Evolutionary conservation across 2,797 vertebrate genomes (phyloP).

Genomic region (Artibeus lituratus): DNA sequence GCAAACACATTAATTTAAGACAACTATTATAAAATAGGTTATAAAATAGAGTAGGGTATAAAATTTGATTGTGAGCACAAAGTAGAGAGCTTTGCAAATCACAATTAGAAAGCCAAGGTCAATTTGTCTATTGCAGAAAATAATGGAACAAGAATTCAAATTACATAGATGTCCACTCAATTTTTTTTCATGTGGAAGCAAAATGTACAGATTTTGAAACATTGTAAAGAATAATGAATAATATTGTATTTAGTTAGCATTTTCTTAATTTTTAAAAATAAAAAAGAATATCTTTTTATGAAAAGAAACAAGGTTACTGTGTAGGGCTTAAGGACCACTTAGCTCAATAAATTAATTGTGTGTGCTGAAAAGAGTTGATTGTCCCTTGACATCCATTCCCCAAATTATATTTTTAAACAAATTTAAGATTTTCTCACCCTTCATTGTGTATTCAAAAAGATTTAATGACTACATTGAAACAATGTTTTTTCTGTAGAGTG

Average conservation of each 20-base stretch:
- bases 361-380: background rate
- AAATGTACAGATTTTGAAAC: constrained; percentile 68
- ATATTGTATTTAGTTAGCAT: constrained; percentile 44
- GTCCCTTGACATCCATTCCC: background rate
- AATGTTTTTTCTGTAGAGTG: background rate
- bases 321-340: background rate
- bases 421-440: background rate
- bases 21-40: constrained; percentile 58
- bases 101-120: constrained; percentile 67
- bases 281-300: constrained; percentile 28
- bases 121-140: constrained; percentile 51
- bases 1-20: constrained; percentile 66
- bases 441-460: background rate
- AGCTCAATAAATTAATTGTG: background rate
- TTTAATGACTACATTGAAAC: background rate
- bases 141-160: constrained; percentile 64
- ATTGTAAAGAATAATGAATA: constrained; percentile 35
- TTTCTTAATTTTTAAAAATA: constrained; percentile 44
- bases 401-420: background rate
- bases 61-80: constrained; percentile 70
- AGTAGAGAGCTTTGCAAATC: constrained; percentile 64
- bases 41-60: constrained; percentile 39
- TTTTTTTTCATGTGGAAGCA: constrained; percentile 65
- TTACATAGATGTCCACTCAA: constrained; percentile 47
- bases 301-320: background rate